Evolutionary conservation across 23 tunicate genomes (phyloP).

Genomic region (Diplosoma virens): DNA sequence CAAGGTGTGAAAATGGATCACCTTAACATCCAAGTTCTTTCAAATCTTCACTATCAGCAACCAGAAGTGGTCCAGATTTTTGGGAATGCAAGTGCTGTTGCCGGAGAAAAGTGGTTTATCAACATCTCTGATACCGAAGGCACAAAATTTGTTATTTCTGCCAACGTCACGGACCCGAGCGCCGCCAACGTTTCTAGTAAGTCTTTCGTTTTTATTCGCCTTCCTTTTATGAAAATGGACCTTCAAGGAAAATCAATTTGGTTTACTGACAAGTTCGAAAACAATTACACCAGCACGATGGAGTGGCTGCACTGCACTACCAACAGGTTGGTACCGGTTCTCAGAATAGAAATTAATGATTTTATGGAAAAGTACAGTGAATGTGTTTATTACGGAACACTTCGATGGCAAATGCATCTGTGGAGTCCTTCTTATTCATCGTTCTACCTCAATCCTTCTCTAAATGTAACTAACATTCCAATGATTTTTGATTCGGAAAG

Average conservation of each 20-base stretch:
- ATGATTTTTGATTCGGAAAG: no score
- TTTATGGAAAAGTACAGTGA: not conserved
- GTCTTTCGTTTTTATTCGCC: constrained; percentile 6
- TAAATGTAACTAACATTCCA: not conserved
- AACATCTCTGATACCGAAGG: not conserved
- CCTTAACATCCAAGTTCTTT: not conserved
- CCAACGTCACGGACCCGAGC: not conserved
- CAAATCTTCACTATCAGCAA: not conserved
- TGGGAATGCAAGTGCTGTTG: not conserved
- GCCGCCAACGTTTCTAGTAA: no score
- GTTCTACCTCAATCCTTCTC: not conserved
- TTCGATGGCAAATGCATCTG: not conserved
- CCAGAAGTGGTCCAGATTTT: not conserved
- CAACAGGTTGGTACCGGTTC: not conserved
- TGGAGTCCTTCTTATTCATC: constrained; percentile 11
- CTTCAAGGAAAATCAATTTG: not conserved
- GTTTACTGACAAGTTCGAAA: not conserved
- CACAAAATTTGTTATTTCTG: not conserved
- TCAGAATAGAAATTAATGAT: not conserved
- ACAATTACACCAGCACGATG: constrained; percentile 8
- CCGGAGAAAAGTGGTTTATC: constrained; percentile 1
- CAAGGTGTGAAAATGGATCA: not conserved
- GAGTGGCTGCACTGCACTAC: not conserved
- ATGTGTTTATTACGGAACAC: not conserved
- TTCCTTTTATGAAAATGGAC: constrained; percentile 27